Evolutionary conservation across 2,113 vertebrate species (phyloP), one percentile per base, ranked within the genome.

Genomic region (Carollia perspicillata): DNA sequence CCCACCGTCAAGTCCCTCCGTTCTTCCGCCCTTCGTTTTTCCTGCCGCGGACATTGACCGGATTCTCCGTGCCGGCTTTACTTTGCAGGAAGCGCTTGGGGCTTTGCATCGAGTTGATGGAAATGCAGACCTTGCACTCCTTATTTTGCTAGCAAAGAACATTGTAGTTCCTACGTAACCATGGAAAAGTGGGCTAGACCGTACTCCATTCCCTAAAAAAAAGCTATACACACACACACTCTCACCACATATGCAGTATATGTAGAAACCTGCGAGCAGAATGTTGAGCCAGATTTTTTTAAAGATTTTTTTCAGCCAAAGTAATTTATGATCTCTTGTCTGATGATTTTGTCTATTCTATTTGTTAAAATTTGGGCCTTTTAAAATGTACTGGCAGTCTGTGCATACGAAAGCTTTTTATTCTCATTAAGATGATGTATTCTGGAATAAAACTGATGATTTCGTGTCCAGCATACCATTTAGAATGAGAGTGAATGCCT

Each of bases 91-190:
- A 98, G 99, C 99, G 42, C 98, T 99, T 0, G 98, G 99, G 97
- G 99, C 99, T 72, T 97, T 99, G 96, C 99, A 99, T 94, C 99
- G 93, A 93, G 99, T 99, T 0, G 98, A 98, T 35, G 99, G 99
- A 65, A 98, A 99, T 0, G 98, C 99, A 89, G 99, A 99, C 97
- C 98, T 99, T n/a, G 99, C 99, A 84, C 98, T 99, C 96, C 99
- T 99, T 97, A 97, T 99, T 94, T 98, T 99, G 96, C 98, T 99
- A 44, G 99, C 99, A 96, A 99, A 99, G 98, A 99, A 99, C 77
- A 99, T 99, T 44, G 98, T 99, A 40, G 99, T 99, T 98, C 99
- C 99, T 97, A 98, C 98, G 0, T 99, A 99, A 98, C 96, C 66
- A 2, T 28, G 47, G 81, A 88, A 90, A 81, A 89, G 65, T 93